Percentiles rank a stretch among this genome's conserved stretches.
Conservation (phyloP, 1,140 invertebrate species). For the Chymomyza costata region DNA sequence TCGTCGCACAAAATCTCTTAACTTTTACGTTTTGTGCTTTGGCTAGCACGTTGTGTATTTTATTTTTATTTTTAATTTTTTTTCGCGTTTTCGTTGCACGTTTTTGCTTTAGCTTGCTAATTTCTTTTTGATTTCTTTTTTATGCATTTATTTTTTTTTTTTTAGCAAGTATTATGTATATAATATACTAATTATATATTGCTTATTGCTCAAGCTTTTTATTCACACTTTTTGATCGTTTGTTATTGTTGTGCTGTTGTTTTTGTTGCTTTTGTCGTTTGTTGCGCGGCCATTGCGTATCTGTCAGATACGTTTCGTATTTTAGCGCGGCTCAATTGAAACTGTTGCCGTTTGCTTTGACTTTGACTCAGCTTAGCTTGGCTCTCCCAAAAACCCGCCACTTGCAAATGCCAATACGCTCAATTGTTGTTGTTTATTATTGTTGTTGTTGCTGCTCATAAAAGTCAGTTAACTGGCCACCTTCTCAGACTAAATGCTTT, state of each 20-base stretch:
- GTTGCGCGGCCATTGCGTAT: conserved; percentile 53
- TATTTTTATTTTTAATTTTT: conserved; percentile 2
- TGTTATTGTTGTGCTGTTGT: conserved; percentile 9
- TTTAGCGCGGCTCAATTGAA: conserved; percentile 74
- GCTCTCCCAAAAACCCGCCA: conserved; percentile 28
- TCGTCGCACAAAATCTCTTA: conserved; percentile 3
- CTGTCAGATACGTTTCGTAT: conserved; percentile 53
- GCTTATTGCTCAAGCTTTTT: conserved; percentile 25
- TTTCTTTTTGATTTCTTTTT: conserved; percentile 21
- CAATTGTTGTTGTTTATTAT: no score
- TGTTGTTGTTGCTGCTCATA: background rate
- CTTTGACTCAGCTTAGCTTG: conserved; percentile 22
- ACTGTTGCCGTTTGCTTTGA: conserved; percentile 46
- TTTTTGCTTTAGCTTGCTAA: conserved; percentile 34
- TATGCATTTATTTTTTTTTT: background rate
- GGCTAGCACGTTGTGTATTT: background rate
- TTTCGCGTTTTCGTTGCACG: conserved; percentile 38
- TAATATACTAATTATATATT: conserved; percentile 32
- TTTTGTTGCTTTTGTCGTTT: conserved; percentile 13
- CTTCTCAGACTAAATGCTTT: conserved; percentile 23
- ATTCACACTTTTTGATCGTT: conserved; percentile 26
- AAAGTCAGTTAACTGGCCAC: conserved; percentile 20
- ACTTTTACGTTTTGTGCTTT: conserved; percentile 1
- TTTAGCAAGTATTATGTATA: conserved; percentile 32
- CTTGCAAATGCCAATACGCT: conserved; percentile 26